These are phyloP conservation scores for Drosophila prosaltans DNA, from an alignment of 1,140 invertebrate genomes.

Conservation along the genomic window DNA sequence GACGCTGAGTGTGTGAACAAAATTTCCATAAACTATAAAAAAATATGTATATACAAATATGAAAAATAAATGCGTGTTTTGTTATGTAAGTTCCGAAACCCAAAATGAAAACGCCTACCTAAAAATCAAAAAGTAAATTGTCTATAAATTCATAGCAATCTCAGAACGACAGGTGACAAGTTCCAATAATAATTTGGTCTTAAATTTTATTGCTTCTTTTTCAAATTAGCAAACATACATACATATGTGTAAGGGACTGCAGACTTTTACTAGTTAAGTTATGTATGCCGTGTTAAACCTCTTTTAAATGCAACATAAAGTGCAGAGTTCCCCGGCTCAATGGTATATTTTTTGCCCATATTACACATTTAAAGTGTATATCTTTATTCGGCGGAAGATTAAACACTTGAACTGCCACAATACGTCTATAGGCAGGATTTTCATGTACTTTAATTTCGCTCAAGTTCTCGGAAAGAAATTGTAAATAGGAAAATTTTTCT, in stretches of 20 bases:
- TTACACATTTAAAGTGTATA: conserved; percentile 21
- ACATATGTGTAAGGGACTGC: not conserved
- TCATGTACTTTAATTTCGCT: not conserved
- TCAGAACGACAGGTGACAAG: not conserved
- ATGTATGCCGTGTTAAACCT: not conserved
- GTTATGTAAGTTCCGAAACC: not conserved
- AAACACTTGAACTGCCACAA: conserved; percentile 31
- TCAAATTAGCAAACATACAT: not conserved
- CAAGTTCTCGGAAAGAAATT: conserved; percentile 22
- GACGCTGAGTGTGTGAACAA: conserved; percentile 17
- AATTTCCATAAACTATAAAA: not conserved
- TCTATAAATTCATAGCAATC: not conserved
- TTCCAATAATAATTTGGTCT: too few relatives aligned
- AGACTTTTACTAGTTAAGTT: not conserved
- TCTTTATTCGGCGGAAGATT: conserved; percentile 36
- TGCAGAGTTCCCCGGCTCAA: not conserved
- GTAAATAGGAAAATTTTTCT: not conserved
- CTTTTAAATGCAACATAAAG: conserved; percentile 22
- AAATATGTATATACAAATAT: not conserved
- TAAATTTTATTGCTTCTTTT: not conserved
- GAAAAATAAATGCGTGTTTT: not conserved
- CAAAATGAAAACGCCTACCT: not conserved
- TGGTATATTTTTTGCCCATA: conserved; percentile 43
- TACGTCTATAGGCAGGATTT: conserved; percentile 32
- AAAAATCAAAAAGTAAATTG: not conserved